These are phyloP conservation scores for Pitangus sulphuratus DNA, from an alignment of 2,797 vertebrate genomes.

Conservation along the genomic window DNA sequence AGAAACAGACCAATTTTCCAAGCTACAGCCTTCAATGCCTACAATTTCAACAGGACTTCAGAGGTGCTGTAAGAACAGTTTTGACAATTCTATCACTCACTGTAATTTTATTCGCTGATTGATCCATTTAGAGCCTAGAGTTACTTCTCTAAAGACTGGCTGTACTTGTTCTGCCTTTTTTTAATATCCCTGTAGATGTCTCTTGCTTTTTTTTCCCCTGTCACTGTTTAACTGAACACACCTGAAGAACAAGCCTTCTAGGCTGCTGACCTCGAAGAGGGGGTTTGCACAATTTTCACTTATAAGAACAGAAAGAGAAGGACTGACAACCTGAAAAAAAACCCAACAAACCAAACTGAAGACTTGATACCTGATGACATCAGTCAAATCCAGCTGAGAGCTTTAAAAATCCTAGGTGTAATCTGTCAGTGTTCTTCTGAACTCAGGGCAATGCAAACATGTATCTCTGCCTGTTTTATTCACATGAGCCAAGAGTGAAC, in stretches of 20 bases:
- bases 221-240: background rate
- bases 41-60: background rate
- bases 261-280: background rate
- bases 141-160: background rate
- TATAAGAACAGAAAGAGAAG: background rate
- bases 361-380: background rate
- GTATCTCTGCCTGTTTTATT: background rate
- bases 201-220: background rate
- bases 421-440: background rate
- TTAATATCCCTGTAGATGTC: background rate
- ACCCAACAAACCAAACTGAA: background rate
- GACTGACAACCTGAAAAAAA: background rate
- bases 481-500: background rate
- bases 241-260: background rate
- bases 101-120: background rate
- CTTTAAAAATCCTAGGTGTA: background rate
- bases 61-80: background rate
- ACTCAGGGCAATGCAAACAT: background rate
- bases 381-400: background rate
- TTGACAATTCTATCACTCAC: background rate
- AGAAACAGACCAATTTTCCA: background rate
- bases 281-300: background rate
- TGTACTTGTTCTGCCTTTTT: background rate
- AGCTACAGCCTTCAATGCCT: background rate
- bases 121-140: background rate